These are phyloP conservation scores for Cephalotes varians DNA, from an alignment of 2,888 invertebrate genomes.

Conservation along the genomic window DNA sequence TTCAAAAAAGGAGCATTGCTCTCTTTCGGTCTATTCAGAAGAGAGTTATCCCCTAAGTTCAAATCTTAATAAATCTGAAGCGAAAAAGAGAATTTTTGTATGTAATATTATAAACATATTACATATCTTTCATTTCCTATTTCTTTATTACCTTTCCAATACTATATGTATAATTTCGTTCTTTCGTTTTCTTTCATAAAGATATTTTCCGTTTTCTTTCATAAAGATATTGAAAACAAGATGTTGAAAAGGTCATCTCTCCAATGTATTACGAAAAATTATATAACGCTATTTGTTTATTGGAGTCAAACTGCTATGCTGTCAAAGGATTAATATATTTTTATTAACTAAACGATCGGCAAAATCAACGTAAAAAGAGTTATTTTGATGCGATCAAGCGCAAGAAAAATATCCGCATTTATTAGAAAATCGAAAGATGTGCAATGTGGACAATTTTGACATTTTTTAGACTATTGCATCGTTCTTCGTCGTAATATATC, in stretches of 20 bases:
- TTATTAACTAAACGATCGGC: not conserved
- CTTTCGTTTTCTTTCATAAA: not conserved
- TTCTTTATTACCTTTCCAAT: not conserved
- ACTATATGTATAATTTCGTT: no score
- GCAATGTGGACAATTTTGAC: constrained; percentile 19
- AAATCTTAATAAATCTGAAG: not conserved
- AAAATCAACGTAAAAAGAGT: not conserved
- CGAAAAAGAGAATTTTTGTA: not conserved
- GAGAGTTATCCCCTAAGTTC: not conserved
- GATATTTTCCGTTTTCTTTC: not conserved
- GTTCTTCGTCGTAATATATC: constrained; percentile 1
- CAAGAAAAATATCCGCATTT: constrained; percentile 4
- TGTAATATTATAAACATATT: constrained; percentile 9
- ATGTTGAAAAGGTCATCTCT: not conserved
- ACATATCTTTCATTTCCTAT: not conserved
- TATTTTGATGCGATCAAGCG: not conserved
- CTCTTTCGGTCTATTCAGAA: not conserved
- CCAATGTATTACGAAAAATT: not conserved
- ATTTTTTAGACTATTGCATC: constrained; percentile 2
- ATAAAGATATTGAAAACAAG: not conserved
- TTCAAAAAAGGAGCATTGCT: not conserved
- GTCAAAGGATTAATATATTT: not conserved
- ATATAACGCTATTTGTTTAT: not conserved
- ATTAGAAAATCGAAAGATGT: not conserved
- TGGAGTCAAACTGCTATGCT: not conserved